Percentiles rank a stretch among this genome's conserved stretches.
Evolutionary conservation across 2,113 vertebrate species (phyloP).

Genomic region (Chrysemys picta): DNA sequence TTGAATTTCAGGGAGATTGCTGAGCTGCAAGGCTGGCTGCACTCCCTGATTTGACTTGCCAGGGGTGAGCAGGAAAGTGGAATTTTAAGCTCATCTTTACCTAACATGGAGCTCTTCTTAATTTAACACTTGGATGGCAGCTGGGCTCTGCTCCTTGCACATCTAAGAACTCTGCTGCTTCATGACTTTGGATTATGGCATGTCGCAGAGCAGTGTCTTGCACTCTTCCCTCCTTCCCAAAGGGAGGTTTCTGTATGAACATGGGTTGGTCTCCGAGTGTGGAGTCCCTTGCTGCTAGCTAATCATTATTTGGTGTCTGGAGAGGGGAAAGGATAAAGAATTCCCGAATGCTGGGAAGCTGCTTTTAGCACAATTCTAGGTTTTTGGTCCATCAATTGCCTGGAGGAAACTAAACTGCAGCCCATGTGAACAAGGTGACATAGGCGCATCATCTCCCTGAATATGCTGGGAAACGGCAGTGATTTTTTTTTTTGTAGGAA

Average conservation of each 20-base stretch:
- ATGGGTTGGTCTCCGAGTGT: background rate
- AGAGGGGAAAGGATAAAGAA: background rate
- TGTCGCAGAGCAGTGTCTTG: background rate
- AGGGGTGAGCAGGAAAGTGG: background rate
- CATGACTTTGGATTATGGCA: background rate
- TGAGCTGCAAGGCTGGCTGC: background rate
- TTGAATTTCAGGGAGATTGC: background rate
- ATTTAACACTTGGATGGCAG: background rate
- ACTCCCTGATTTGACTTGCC: background rate
- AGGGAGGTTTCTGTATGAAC: background rate
- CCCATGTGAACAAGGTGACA: background rate
- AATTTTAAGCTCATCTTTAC: background rate
- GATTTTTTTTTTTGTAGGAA: conserved; percentile 23
- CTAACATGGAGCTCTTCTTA: conserved; percentile 23
- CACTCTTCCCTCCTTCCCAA: background rate
- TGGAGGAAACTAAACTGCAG: background rate
- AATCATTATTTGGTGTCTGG: background rate
- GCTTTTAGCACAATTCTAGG: background rate
- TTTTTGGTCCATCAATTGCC: background rate
- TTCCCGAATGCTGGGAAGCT: background rate
- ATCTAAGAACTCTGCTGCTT: background rate
- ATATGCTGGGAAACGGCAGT: background rate
- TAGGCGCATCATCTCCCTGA: background rate
- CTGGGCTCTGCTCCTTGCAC: background rate
- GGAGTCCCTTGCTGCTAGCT: background rate